Evolutionary conservation across 1,140 invertebrate genomes (phyloP), one percentile per base, ranked within the genome.

Genomic region (Pachyrhynchus sulphureomaculatus): DNA sequence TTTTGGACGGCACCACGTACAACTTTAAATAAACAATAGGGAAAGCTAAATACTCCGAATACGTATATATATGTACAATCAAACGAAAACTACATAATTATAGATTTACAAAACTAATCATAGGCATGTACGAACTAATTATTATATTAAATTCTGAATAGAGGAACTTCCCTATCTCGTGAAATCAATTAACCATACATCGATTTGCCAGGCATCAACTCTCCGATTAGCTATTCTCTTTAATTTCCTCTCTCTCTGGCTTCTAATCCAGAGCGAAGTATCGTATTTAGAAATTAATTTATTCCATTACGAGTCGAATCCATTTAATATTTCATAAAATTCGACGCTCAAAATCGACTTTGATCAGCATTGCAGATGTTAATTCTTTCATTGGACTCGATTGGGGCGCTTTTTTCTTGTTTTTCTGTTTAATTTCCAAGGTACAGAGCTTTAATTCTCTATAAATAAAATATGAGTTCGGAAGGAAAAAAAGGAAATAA

Each of bases 351-450:
- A 34, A 29, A 58, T 58, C 56, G 56, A 48, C 56, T 59, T 59
- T 59, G 56, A 59, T 59, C 56, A 59, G 56, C 56, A 59, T 59
- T 59, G 56, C 56, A 59, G 56, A 59, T 59, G 56, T 59, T 59
- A 59, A 59, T 59, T 59, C 56, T 59, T 59, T 59, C 56, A 59
- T 59, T 59, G 34, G 45, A 18, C 48, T 3, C 32, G 33, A 36
- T 33, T 20, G 48, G 29, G 33, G 32, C 29, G 4, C 17, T 20
- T 34, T 51, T 51, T 51, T 51, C 48, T 51, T 51, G 48, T 51
- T 51, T 51, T 51, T 51, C 32, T 34, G 29, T 34, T 51, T 51
- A 51, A 51, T 51, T 51, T 34, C 29, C 48, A 51, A 51, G 48
- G 48, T 51, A 51, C 48, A 21, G 21, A 17, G 26, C 15, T 20